phyloP scores from a whole-genome alignment of 2,888 invertebrate genomes.

The Ametastegia equiseti region DNA sequence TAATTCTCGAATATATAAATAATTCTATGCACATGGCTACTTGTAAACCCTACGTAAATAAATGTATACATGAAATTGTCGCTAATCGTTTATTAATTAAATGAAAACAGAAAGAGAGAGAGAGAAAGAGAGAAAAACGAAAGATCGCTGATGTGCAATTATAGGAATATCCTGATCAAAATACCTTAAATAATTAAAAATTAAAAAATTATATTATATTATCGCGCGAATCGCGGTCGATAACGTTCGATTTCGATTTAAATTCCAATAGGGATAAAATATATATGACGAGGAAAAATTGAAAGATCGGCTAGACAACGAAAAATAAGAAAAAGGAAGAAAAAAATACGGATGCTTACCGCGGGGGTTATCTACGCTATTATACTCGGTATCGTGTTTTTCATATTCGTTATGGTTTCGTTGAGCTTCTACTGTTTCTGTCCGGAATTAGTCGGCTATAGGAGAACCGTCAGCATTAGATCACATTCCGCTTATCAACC shows the following conservation, averaged over 20 bases:
- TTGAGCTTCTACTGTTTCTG: not conserved
- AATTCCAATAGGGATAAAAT: no score
- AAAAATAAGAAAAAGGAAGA: not conserved
- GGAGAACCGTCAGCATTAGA: conserved; percentile 2
- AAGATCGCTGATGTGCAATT: not conserved
- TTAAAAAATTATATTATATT: not conserved
- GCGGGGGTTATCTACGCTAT: conserved; percentile 11
- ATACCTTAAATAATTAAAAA: no score
- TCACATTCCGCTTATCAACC: conserved; percentile 26
- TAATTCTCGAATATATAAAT: no score
- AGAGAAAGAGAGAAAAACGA: not conserved
- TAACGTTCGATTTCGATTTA: no score
- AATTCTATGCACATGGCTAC: not conserved
- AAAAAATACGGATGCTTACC: not conserved
- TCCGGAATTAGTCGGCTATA: not conserved
- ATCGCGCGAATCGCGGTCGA: no score
- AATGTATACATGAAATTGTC: not conserved
- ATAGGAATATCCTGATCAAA: no score
- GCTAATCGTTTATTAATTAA: not conserved
- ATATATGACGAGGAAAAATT: no score
- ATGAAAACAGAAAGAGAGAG: no score
- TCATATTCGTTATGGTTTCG: not conserved
- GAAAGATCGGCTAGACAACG: not conserved
- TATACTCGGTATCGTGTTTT: not conserved
- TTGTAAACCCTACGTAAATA: not conserved